Evolutionary conservation across 1,140 invertebrate species (phyloP).

Genomic region (Lycorma delicatula): DNA sequence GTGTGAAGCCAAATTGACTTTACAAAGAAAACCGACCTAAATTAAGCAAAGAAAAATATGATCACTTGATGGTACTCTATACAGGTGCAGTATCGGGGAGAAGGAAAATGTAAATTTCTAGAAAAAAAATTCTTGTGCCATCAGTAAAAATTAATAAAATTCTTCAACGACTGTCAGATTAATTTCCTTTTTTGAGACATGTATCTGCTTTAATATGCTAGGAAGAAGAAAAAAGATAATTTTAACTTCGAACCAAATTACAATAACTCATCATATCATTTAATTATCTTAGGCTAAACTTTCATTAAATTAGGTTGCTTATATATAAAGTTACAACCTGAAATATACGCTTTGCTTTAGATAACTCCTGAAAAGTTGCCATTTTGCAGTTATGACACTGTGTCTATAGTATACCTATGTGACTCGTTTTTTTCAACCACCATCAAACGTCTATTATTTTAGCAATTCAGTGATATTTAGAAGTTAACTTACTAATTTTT

Average conservation of each 20-base stretch:
- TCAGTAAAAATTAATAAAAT: neutral
- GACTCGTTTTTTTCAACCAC: no score
- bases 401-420: no score
- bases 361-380: no score
- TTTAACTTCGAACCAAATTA: neutral
- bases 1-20: neutral
- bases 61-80: conserved; percentile 8
- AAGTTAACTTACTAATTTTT: no score
- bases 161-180: neutral
- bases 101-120: neutral
- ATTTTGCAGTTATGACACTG: no score
- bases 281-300: neutral
- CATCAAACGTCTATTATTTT: no score
- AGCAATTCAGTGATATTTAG: no score
- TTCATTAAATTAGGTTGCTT: neutral
- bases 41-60: neutral
- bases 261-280: neutral
- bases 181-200: neutral
- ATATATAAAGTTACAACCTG: neutral
- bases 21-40: neutral
- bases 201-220: conserved; percentile 3
- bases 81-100: neutral
- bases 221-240: neutral
- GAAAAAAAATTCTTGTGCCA: neutral
- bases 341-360: no score